phyloP scores from a whole-genome alignment of 2,888 invertebrate species.

The Xanthorhoe designata region DNA sequence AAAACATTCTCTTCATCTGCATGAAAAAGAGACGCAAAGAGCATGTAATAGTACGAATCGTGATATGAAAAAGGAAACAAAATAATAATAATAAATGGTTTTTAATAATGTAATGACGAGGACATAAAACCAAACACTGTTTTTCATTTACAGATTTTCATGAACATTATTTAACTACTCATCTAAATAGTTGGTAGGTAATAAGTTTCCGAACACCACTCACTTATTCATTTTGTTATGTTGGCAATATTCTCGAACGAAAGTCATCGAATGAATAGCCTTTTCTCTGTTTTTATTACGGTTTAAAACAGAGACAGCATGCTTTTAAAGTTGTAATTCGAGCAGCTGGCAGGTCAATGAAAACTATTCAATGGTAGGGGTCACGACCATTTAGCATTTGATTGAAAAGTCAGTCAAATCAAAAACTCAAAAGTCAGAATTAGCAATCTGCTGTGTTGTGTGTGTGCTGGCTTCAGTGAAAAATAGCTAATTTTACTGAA shows the following conservation, averaged over 20 bases:
- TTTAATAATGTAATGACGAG: too few species aligned
- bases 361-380: neutral
- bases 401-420: neutral
- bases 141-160: too few species aligned
- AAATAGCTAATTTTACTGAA: slow-evolving; percentile 46
- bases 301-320: neutral
- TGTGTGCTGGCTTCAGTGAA: slow-evolving; percentile 67
- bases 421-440: slow-evolving; percentile 10
- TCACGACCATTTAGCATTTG: slow-evolving; percentile 1
- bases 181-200: too few species aligned
- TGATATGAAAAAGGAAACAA: too few species aligned
- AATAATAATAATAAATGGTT: too few species aligned
- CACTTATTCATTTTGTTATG: neutral
- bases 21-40: too few species aligned
- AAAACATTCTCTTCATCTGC: too few species aligned
- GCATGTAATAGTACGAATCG: too few species aligned
- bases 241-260: neutral
- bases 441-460: slow-evolving; percentile 4
- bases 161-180: too few species aligned
- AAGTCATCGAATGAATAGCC: neutral
- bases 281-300: neutral
- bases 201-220: neutral
- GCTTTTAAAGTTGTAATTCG: neutral
- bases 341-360: neutral
- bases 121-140: too few species aligned